A percentile compares a stretch with the other conserved stretches of the same genome.
phyloP scores from a whole-genome alignment of 2,113 vertebrate species.

The Myocastor coypus region DNA sequence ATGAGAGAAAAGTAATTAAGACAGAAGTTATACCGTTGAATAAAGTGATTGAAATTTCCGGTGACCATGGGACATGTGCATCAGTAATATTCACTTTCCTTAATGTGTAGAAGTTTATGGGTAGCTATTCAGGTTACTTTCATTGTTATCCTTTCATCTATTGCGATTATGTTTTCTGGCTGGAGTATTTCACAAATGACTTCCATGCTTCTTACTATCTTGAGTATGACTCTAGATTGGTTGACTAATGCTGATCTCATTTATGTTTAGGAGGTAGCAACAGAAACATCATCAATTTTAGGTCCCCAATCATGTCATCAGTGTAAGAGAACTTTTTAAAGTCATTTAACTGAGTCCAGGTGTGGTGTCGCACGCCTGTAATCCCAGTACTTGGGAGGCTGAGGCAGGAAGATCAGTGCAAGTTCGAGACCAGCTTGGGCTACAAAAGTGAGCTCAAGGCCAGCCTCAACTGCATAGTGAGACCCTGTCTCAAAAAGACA shows the following conservation, averaged over 20 bases:
- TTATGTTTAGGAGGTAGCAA: neutral
- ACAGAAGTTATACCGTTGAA: neutral
- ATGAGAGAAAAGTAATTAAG: too few species aligned
- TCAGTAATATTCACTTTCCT: neutral
- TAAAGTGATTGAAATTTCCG: conserved; percentile 2
- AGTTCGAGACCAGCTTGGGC: too few species aligned
- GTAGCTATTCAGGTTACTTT: conserved; percentile 2
- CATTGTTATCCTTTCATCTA: neutral
- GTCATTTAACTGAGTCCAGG: neutral
- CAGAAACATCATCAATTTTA: neutral
- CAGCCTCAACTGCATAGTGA: too few species aligned
- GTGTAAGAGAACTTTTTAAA: neutral
- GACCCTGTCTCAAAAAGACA: too few species aligned
- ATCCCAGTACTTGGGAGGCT: too few species aligned
- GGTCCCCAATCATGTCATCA: neutral
- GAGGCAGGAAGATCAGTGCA: too few species aligned
- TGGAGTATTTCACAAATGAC: conserved; percentile 4
- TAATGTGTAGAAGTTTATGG: neutral
- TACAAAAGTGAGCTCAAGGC: too few species aligned
- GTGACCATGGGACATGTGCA: neutral
- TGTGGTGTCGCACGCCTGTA: too few species aligned
- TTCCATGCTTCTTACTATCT: neutral
- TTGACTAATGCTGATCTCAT: neutral
- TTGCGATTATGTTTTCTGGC: neutral
- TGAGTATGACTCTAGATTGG: neutral